A percentile compares a stretch with the other conserved stretches of the same genome.
These are phyloP conservation scores for Aethina tumida DNA, from an alignment of 1,140 invertebrate species.

Conservation along the genomic window DNA sequence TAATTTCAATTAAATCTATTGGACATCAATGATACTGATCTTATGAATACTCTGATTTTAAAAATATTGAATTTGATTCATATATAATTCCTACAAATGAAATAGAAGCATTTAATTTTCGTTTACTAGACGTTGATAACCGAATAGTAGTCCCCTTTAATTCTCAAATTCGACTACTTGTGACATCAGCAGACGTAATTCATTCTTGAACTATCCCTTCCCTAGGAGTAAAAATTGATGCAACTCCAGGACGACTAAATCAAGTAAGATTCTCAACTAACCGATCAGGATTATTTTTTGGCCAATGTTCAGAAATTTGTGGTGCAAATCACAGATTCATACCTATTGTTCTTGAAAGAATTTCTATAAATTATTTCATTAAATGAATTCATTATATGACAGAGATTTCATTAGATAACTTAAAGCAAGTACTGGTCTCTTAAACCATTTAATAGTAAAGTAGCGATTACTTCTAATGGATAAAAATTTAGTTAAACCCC, in stretches of 20 bases:
- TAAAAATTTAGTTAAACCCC: constrained; percentile 41
- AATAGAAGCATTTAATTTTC: constrained; percentile 35
- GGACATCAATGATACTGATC: constrained; percentile 61
- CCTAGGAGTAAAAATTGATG: constrained; percentile 55
- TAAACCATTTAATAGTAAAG: constrained; percentile 40
- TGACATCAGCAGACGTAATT: constrained; percentile 54
- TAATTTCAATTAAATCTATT: constrained; percentile 48
- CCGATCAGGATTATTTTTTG: constrained; percentile 50
- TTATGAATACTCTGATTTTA: constrained; percentile 55
- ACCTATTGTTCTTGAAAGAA: constrained; percentile 56
- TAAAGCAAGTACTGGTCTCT: constrained; percentile 50
- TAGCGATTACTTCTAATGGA: constrained; percentile 45
- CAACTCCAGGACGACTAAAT: constrained; percentile 56
- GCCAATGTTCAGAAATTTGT: constrained; percentile 74
- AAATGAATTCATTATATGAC: constrained; percentile 43
- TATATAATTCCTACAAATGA: constrained; percentile 45
- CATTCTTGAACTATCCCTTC: constrained; percentile 56
- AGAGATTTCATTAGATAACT: constrained; percentile 48
- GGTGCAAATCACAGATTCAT: constrained; percentile 67
- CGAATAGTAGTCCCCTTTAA: constrained; percentile 45
- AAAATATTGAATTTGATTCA: constrained; percentile 50
- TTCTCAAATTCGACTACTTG: constrained; percentile 45
- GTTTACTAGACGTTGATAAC: constrained; percentile 56
- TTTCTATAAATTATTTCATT: constrained; percentile 42
- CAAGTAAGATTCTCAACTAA: constrained; percentile 47